Evolutionary conservation across 1,140 invertebrate species (phyloP).

Genomic region (Dolichoris vasculosae): DNA sequence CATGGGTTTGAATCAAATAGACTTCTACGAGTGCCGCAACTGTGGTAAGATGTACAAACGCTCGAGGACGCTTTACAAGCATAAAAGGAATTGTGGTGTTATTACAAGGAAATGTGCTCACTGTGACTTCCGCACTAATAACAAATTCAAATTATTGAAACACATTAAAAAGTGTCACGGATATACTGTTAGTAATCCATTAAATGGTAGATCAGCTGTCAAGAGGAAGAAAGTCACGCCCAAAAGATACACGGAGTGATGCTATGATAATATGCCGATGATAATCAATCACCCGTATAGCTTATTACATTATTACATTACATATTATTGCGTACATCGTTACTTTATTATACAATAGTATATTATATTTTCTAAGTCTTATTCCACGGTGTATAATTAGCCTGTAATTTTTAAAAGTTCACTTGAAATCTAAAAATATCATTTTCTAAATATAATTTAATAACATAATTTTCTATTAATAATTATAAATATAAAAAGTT

Average conservation of each 20-base stretch:
- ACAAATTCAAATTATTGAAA: background rate
- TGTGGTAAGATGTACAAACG: constrained; percentile 25
- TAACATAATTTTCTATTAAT: too few species aligned
- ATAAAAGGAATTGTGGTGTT: background rate
- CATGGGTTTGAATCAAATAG: background rate
- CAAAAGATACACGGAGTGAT: constrained; percentile 22
- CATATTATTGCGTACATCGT: background rate
- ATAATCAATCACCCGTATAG: too few species aligned
- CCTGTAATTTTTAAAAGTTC: too few species aligned
- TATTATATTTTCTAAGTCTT: too few species aligned
- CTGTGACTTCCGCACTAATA: background rate
- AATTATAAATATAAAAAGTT: too few species aligned
- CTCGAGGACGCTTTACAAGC: background rate
- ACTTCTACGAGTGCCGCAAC: background rate
- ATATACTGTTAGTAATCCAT: background rate
- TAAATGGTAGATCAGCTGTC: background rate
- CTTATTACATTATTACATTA: too few species aligned
- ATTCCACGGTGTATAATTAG: too few species aligned
- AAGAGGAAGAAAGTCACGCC: background rate
- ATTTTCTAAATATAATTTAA: too few species aligned
- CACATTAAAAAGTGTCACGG: background rate
- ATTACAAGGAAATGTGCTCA: background rate
- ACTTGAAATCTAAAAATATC: too few species aligned
- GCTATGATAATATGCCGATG: too few species aligned
- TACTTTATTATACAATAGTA: too few species aligned